Evolutionary conservation across 23 tunicate genomes (phyloP).

Genomic region (Ascidia mentula): DNA sequence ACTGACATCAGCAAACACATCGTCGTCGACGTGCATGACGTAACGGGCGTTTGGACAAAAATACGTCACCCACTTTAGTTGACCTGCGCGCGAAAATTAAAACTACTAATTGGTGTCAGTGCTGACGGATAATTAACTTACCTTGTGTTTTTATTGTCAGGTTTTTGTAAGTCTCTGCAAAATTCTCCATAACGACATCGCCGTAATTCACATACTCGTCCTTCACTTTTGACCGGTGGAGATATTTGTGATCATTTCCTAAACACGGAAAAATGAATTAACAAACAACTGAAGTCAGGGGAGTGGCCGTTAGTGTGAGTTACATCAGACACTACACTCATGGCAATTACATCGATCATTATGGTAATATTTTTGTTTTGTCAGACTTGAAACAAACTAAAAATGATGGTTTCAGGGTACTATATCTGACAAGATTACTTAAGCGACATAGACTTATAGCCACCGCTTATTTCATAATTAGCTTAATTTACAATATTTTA

Average conservation of each 20-base stretch:
- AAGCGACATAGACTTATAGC: no score
- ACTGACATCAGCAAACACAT: conserved; percentile 73
- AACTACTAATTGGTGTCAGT: not conserved
- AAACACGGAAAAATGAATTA: not conserved
- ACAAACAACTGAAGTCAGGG: no score
- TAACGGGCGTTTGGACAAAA: conserved; percentile 71
- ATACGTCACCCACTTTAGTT: conserved; percentile 85
- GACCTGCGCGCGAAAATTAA: conserved; percentile 37
- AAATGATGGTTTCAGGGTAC: no score
- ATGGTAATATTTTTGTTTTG: not conserved
- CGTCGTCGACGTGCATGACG: conserved; percentile 93
- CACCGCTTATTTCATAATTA: no score
- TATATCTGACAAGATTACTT: no score
- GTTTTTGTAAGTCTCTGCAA: conserved; percentile 82
- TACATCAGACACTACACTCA: not conserved
- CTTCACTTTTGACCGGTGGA: not conserved
- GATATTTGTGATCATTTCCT: not conserved
- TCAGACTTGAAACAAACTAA: not conserved
- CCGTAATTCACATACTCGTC: conserved; percentile 43
- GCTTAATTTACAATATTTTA: no score
- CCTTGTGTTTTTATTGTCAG: conserved; percentile 96
- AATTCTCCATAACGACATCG: conserved; percentile 79
- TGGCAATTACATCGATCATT: not conserved
- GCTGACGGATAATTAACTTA: not conserved
- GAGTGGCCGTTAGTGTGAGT: no score